Conservation (phyloP, 2,888 invertebrate species). For the Hyppa rectilinea region DNA sequence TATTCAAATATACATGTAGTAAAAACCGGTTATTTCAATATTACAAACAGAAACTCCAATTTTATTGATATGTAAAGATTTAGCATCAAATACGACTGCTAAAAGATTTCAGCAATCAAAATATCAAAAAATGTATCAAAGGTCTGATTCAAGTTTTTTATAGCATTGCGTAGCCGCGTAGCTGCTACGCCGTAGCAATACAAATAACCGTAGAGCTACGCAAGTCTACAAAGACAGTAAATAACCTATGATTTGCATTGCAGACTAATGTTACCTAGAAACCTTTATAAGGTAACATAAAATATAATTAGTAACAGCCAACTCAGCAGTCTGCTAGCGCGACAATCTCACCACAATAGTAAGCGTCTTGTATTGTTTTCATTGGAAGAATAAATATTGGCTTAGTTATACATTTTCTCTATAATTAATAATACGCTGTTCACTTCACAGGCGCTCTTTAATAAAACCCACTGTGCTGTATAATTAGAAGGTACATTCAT, state of each 20-base stretch:
- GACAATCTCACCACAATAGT: constrained; percentile 21
- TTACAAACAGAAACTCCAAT: too few species aligned
- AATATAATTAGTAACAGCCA: constrained; percentile 32
- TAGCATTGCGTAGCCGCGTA: constrained; percentile 29
- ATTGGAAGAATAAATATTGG: constrained; percentile 53
- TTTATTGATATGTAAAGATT: too few species aligned
- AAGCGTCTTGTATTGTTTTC: constrained; percentile 33
- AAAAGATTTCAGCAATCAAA: not conserved
- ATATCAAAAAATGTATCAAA: not conserved
- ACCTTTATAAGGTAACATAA: constrained; percentile 23
- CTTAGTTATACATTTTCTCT: constrained; percentile 58
- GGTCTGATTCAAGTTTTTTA: not conserved
- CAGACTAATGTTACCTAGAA: constrained; percentile 7
- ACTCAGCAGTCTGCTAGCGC: constrained; percentile 4
- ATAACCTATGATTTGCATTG: constrained; percentile 1
- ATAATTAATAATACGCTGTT: constrained; percentile 60
- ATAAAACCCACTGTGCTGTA: constrained; percentile 66
- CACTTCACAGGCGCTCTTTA: constrained; percentile 63
- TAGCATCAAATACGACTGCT: not conserved
- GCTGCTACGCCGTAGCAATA: constrained; percentile 53
- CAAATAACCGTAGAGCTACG: constrained; percentile 1
- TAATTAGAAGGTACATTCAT: constrained; percentile 68
- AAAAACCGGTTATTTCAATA: too few species aligned
- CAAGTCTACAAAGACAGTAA: not conserved
- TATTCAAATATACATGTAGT: too few species aligned